phyloP scores from a whole-genome alignment of 2,888 invertebrate genomes.

The Muschampia plurimacula region DNA sequence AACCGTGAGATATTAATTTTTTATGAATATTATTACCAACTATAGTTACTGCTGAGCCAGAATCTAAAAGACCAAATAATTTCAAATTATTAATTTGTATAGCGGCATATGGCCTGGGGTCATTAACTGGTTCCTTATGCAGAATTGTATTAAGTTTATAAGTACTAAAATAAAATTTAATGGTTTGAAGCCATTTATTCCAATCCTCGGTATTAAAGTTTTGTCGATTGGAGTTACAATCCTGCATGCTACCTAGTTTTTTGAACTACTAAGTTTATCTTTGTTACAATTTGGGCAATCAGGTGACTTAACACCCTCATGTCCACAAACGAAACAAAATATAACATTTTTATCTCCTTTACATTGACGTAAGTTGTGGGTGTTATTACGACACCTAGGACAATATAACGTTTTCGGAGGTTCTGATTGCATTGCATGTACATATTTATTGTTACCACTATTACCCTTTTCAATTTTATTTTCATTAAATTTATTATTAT shows the following conservation, averaged over 20 bases:
- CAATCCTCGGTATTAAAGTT: not conserved
- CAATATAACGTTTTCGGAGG: not conserved
- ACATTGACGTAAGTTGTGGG: not conserved
- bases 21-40: not conserved
- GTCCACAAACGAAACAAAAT: not conserved
- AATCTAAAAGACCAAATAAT: not conserved
- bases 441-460: not conserved
- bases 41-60: not conserved
- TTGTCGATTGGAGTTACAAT: not conserved
- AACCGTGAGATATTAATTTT: not conserved
- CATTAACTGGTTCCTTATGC: not conserved
- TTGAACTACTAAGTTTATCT: not conserved
- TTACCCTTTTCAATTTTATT: not conserved
- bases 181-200: not conserved
- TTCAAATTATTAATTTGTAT: not conserved
- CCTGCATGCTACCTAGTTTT: not conserved
- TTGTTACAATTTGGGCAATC: not conserved
- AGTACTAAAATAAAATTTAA: not conserved
- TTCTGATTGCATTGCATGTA: not conserved
- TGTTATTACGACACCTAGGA: not conserved
- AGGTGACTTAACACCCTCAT: not conserved
- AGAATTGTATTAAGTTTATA: conserved; percentile 1
- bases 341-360: not conserved
- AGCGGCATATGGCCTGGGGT: not conserved
- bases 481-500: not conserved